Conservation (phyloP, 2,888 invertebrate genomes). For the Aradus depressus region DNA sequence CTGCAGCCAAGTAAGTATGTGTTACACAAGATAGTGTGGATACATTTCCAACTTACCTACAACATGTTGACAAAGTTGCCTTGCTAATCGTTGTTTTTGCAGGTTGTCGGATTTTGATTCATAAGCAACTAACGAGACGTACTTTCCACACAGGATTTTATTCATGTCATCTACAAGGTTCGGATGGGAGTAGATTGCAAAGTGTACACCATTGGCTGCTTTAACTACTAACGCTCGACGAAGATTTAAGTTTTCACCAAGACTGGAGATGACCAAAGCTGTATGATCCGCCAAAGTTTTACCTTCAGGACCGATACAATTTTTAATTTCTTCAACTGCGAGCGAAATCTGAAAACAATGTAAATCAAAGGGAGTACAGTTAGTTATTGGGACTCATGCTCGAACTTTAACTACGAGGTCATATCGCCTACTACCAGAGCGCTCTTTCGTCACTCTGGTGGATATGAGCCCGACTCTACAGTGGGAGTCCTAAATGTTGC, state of each 20-base stretch:
- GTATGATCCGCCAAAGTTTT: conserved; percentile 67
- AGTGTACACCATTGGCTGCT: conserved; percentile 41
- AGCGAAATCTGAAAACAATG: conserved; percentile 28
- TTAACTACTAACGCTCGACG: conserved; percentile 68
- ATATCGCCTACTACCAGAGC: no score
- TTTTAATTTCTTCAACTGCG: conserved; percentile 55
- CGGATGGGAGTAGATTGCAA: conserved; percentile 73
- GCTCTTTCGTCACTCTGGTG: no score
- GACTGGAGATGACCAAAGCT: conserved; percentile 71
- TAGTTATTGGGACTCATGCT: no score
- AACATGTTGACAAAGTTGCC: conserved; percentile 82
- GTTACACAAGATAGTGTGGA: no score
- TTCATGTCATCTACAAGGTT: conserved; percentile 39
- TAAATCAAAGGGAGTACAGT: no score
- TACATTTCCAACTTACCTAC: conserved; percentile 47
- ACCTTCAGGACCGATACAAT: conserved; percentile 50
- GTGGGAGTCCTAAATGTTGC: no score
- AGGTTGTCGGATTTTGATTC: conserved; percentile 37
- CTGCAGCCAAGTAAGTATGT: no score
- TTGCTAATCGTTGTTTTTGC: conserved; percentile 44
- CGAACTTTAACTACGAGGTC: no score
- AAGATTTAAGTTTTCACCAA: conserved; percentile 83
- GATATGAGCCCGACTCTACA: no score
- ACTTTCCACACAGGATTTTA: conserved; percentile 50
- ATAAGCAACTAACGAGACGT: conserved; percentile 72